Evolutionary conservation across 2,797 vertebrate genomes (phyloP), one percentile per base, ranked within the genome.

Genomic region (Malurus leucopterus): DNA sequence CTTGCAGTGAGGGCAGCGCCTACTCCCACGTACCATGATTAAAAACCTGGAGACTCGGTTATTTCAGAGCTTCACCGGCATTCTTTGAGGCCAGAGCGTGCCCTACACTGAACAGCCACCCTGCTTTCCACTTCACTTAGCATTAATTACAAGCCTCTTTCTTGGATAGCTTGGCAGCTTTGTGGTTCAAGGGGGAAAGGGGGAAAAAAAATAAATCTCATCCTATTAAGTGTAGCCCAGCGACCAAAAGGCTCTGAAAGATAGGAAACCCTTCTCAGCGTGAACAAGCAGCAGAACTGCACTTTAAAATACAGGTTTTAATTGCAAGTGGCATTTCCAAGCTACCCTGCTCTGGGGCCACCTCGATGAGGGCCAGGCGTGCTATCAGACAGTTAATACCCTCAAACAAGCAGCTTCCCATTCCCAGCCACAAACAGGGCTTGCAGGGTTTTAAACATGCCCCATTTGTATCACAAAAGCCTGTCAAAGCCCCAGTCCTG

Each of bases 181-280:
- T 80, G 82, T 38, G 53, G 76, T 71, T 91, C 74, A 54, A 89
- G 67, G 30, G 30, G 46, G 19, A 68, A 69, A 77, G 17, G 11
- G 32, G 23, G 27, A 4, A 0, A 1, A 53, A 53, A 43, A 36
- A 32, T 6, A 65, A 74, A 30, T 23, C 70, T 89, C 80, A 91
- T 93, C 93, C 89, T 84, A 89, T 89, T 93, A 94, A 91, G 61
- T 27, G 61, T 76, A 94, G 59, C 87, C 85, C 87, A 88, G 70
- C 0, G 15, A 90, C 90, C 70, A 87, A 84, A 84, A 88, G 67
- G 27, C 46, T 86, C 86, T 58, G 40, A 90, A 90, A 82, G 83
- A 88, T 86, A 76, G 87, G 53, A 91, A 92, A 32, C 61, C 32
- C 38, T 74, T 91, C 85, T 86, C 89, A 91, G 80, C 61, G 3